These are phyloP conservation scores for Campylomormyrus tamandua DNA, from an alignment of 2,113 vertebrate species.

Conservation along the genomic window DNA sequence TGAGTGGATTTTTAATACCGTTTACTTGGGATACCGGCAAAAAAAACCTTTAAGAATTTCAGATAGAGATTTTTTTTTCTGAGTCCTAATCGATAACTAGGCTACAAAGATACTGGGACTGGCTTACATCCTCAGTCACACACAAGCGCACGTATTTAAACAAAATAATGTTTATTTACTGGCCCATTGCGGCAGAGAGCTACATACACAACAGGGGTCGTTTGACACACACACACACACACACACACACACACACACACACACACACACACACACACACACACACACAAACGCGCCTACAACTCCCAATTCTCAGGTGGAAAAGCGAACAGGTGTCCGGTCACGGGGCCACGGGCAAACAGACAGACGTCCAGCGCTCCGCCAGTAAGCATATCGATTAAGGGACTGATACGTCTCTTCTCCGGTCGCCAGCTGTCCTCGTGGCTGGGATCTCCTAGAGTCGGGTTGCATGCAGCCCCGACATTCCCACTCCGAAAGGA, in stretches of 20 bases:
- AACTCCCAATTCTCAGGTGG: slow-evolving; percentile 3
- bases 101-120: neutral
- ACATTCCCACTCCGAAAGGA: slow-evolving; percentile 50
- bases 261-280: neutral
- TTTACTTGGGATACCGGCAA: neutral
- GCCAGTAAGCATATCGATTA: slow-evolving; percentile 43
- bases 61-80: neutral
- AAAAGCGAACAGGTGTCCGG: slow-evolving; percentile 21
- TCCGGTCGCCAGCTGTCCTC: slow-evolving; percentile 42
- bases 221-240: neutral
- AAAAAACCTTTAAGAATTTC: neutral
- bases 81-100: neutral
- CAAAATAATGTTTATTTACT: neutral
- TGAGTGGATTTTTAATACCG: neutral
- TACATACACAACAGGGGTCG: neutral
- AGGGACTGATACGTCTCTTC: slow-evolving; percentile 40
- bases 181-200: neutral
- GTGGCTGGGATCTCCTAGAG: slow-evolving; percentile 36
- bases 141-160: neutral
- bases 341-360: slow-evolving; percentile 20
- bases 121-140: neutral
- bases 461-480: slow-evolving; percentile 44
- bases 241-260: too few relatives aligned
- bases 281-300: neutral
- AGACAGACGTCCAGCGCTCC: slow-evolving; percentile 35